Evolutionary conservation across 2,888 invertebrate species (phyloP), one percentile per base, ranked within the genome.

Genomic region (Drosophila putrida): DNA sequence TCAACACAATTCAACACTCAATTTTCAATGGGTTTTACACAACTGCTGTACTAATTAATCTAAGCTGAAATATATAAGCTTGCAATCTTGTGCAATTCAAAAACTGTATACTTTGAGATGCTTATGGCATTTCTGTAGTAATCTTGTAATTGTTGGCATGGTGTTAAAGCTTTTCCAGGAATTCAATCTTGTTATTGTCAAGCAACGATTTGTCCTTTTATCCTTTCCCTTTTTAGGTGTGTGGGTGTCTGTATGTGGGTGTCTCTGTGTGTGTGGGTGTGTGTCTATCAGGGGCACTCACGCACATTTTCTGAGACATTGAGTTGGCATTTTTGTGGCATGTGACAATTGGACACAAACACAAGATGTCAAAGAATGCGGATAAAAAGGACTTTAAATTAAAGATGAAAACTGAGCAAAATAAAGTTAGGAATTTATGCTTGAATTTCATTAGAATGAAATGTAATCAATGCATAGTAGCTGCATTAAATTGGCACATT

Each of bases 321-420:
- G 38, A 58, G 51, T 38, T 58, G 58, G 20, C 50, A 51, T 46
- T 43, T 64, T 50, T 20, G 58, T 49, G 58, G 58, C 58, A 51
- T 58, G 51, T 58, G 46, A 27, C 50, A 59, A 50, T 55, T 55
- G 62, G 55, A 27, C 27, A 9, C 46, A 46, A 4, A 27, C 27
- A 9, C 46, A 46, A 4, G 27, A 57, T 38, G 38, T 15, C 15
- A 33, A 31, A 4, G 35, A 25, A 10, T 36, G 27, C 4, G 28
- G 31, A 10, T 10, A 5, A 41, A 41, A 4, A 13, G 38, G 38
- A 28, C 10, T 15, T 15, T 2, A 28, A 43, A 44, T 4, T 13
- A 4, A 10, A 46, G 27, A 4, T 25, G 31, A 28, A 28, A 28
- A 8, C 28, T 28, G 5, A 5, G 8, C 4, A 31, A 13, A 13